A percentile compares a stretch with the other conserved stretches of the same genome.
Conservation (phyloP, 2,113 vertebrate genomes). For the Callaeas wilsoni region DNA sequence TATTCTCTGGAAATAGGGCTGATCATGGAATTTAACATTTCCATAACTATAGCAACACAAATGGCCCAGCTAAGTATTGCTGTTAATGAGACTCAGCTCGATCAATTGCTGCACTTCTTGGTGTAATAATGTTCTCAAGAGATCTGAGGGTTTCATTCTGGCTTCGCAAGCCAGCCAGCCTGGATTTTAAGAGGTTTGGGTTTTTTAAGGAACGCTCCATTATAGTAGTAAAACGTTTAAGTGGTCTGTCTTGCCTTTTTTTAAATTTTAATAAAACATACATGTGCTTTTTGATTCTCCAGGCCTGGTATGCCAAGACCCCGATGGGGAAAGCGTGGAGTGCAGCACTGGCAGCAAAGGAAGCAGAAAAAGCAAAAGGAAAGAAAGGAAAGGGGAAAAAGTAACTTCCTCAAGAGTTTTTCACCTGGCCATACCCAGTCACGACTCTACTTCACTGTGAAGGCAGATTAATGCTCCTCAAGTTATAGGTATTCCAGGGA, state of each 20-base stretch:
- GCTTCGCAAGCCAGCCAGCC: not conserved
- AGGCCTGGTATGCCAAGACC: constrained; percentile 82
- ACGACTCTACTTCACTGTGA: not conserved
- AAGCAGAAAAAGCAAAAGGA: not conserved
- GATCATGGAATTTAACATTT: constrained; percentile 6
- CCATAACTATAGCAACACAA: constrained; percentile 54
- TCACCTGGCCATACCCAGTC: not conserved
- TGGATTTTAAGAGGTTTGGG: not conserved
- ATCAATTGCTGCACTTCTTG: not conserved
- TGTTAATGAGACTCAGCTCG: constrained; percentile 31
- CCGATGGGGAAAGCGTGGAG: constrained; percentile 71
- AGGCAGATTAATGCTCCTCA: not conserved
- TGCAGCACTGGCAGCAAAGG: not conserved
- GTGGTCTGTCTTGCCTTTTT: not conserved
- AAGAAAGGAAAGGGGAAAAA: constrained; percentile 33
- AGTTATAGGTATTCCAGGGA: not conserved
- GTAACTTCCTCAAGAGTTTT: not conserved
- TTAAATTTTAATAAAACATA: not conserved
- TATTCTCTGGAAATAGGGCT: constrained; percentile 6
- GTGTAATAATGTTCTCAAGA: constrained; percentile 4
- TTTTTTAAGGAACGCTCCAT: not conserved
- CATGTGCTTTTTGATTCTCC: not conserved
- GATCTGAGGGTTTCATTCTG: not conserved
- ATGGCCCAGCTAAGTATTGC: constrained; percentile 13
- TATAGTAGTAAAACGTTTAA: not conserved